Base-by-base conservation (phyloP, 2,888 invertebrate species). In the Epistrophella euchroma region DNA sequence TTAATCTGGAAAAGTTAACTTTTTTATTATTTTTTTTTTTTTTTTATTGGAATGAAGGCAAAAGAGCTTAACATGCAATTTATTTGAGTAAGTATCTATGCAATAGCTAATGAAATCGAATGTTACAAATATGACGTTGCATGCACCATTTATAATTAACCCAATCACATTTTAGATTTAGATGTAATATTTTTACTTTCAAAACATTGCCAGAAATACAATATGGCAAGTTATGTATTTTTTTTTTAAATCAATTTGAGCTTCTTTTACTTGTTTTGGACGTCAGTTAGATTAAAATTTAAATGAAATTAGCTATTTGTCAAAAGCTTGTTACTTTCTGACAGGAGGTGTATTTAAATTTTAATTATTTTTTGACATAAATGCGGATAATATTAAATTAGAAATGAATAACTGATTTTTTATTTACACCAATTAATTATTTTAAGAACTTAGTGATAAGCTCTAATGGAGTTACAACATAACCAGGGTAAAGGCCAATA, bases 51-150 rank as follows among this genome's bases (percentile, higher is more conserved):
- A 40, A 60, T 10, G 37, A 37, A 60, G 40, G 37, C 37, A 40
- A 40, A 40, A 28, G 19, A 32, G 58, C 55, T 32, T 17, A 56
- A 32, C 55, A 55, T 56, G 55, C 56, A 56, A 35, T 35, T 56
- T 32, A 56, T 35, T 35, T 56, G 25, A n/a, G 2, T 35, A 6
- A 35, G 56, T 56, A 35, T 35, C 56, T 2, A 56, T 56, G 60
- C 60, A 37, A 60, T 60, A 19, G 22, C 10, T 22, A 22, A 40
- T 60, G 37, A 60, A 60, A 22, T 60, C 35, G 6, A 60, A 60
- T 40, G 17, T 40, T 22, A 35, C 0, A 37, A 35, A 17, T 35
- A 37, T 37, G 37, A 22, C 22, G 58, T 35, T 58, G 11, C 10
- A 19, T 60, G 15, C 60, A 9, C 15, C 19, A 60, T 60, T 60